phyloP scores from a whole-genome alignment of 2,113 vertebrate species.

The Eulemur macaco region DNA sequence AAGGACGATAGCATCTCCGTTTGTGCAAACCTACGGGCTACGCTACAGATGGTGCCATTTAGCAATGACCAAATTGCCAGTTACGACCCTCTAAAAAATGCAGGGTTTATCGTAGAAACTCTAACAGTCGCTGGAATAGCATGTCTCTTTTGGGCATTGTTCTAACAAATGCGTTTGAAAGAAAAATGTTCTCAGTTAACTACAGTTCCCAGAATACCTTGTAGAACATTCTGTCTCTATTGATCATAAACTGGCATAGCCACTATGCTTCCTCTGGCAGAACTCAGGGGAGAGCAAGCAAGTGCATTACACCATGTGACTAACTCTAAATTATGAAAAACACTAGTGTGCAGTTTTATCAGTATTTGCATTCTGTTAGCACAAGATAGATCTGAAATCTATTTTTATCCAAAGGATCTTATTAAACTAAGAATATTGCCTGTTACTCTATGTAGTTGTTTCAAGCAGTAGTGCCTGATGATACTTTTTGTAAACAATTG shows the following conservation, averaged over 20 bases:
- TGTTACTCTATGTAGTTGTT: constrained; percentile 80
- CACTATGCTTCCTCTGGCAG: constrained; percentile 11
- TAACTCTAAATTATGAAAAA: constrained; percentile 78
- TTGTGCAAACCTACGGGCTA: constrained; percentile 47
- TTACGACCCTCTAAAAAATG: constrained; percentile 40
- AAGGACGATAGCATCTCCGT: background rate
- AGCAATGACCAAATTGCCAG: constrained; percentile 34
- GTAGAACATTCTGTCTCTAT: constrained; percentile 53
- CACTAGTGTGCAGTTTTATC: constrained; percentile 74
- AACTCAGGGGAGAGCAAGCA: constrained; percentile 41
- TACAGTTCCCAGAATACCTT: constrained; percentile 55
- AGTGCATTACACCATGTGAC: constrained; percentile 37
- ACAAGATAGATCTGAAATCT: constrained; percentile 80
- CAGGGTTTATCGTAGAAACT: constrained; percentile 40
- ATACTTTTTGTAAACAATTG: constrained; percentile 83
- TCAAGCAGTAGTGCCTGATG: constrained; percentile 80
- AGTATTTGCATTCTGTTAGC: constrained; percentile 82
- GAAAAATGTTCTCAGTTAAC: constrained; percentile 69
- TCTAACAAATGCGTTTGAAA: constrained; percentile 66
- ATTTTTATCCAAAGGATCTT: constrained; percentile 84
- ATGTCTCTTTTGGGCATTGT: constrained; percentile 65
- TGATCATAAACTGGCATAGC: constrained; percentile 49
- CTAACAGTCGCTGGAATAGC: constrained; percentile 39
- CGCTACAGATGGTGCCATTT: constrained; percentile 57
- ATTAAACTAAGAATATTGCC: constrained; percentile 85